A percentile compares a stretch with the other conserved stretches of the same genome.
phyloP scores from a whole-genome alignment of 1,140 invertebrate species.

The Drosophila micromelanica region DNA sequence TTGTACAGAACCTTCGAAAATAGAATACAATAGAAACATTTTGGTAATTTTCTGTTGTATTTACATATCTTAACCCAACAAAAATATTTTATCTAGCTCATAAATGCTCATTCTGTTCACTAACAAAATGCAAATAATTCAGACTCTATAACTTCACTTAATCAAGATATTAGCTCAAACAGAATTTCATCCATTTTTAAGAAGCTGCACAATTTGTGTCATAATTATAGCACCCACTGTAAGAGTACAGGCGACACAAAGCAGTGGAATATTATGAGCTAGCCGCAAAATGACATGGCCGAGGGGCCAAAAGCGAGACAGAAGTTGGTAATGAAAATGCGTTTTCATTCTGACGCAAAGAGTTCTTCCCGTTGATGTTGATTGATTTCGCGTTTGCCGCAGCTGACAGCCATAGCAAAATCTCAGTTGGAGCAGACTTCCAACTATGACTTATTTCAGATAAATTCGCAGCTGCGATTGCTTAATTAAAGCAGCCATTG shows the following conservation, averaged over 20 bases:
- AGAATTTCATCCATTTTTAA: no score
- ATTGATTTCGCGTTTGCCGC: constrained; percentile 65
- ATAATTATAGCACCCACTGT: constrained; percentile 2
- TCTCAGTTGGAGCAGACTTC: background rate
- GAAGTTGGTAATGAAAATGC: constrained; percentile 66
- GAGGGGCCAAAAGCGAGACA: constrained; percentile 11
- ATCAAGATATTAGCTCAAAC: no score
- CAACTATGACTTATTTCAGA: constrained; percentile 51
- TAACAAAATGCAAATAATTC: no score
- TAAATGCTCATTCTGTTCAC: no score
- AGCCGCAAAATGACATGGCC: constrained; percentile 15
- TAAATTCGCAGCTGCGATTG: constrained; percentile 39
- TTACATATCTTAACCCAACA: no score
- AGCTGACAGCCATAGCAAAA: constrained; percentile 49
- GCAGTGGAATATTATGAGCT: constrained; percentile 44
- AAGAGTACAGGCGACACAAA: constrained; percentile 23
- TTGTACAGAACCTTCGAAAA: no score
- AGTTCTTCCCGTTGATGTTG: constrained; percentile 57
- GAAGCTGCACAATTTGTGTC: background rate
- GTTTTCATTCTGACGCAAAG: constrained; percentile 47
- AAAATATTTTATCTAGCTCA: no score
- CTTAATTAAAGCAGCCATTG: constrained; percentile 60
- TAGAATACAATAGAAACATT: no score
- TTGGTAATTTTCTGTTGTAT: no score
- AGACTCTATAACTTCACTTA: no score